phyloP scores from a whole-genome alignment of 2,797 vertebrate species.

The Sebastiscus albofasciatus region DNA sequence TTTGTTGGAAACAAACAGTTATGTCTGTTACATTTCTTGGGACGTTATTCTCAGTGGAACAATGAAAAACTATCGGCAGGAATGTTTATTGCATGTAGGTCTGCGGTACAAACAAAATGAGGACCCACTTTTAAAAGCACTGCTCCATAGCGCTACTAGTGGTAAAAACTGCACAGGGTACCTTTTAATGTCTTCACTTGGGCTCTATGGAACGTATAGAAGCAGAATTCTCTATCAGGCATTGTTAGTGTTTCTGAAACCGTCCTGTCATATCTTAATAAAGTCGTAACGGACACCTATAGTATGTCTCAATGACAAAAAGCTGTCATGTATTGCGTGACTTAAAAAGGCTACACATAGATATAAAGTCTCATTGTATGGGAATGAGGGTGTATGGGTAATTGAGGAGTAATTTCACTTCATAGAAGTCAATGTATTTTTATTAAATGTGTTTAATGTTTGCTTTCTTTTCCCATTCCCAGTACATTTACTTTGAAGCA shows the following conservation, averaged over 20 bases:
- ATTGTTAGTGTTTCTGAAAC: background rate
- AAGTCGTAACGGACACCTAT: background rate
- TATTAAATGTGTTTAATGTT: background rate
- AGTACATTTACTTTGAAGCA: background rate
- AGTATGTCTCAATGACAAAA: background rate
- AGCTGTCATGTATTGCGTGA: background rate
- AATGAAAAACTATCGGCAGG: background rate
- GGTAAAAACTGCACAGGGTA: background rate
- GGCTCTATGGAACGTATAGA: background rate
- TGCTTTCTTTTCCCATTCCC: background rate
- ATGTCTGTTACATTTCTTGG: no score
- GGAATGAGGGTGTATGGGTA: background rate
- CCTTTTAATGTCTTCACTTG: background rate
- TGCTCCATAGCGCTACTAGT: background rate
- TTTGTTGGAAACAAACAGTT: background rate
- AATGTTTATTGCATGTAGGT: background rate
- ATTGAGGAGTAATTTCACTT: background rate
- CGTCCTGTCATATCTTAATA: background rate
- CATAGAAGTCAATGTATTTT: background rate
- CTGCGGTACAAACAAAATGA: accelerated
- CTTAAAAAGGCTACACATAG: background rate
- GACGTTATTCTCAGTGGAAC: background rate
- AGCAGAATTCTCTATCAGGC: background rate
- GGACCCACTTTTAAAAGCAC: background rate
- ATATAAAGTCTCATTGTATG: background rate